Base-by-base conservation (phyloP, 2,113 vertebrate species). In the Psettodes erumei region DNA sequence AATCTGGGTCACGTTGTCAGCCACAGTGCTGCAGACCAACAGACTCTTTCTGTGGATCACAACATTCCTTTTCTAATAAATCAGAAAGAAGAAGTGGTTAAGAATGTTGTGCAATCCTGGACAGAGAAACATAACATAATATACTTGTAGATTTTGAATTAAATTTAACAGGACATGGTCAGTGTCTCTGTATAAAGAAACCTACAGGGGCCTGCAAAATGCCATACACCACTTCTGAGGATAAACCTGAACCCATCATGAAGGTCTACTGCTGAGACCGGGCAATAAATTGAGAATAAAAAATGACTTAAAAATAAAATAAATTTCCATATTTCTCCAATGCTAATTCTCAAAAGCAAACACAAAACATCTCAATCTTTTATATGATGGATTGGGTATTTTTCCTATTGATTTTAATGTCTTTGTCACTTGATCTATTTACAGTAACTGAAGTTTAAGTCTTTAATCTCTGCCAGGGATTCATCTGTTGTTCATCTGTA, bases 41-140 rank as follows among this genome's bases (percentile, higher is more conserved):
- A 37, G 64, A 61, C 59, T 62, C 35, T 2, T 58, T 21, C 30
- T 42, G 21, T 1, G 21, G 81, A 86, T 88, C 75, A 84, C 77
- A 86, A 66, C 64, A 80, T 84, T 82, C 69, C 60, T 64, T n/a
- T n/a, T 32, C 38, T 43, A 47, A 45, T 65, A 45, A 70, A 73
- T 9, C 38, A 65, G 35, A 56, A 62, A 54, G 64, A 54, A 19
- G 60, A 56, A 48, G 62, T 48, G 15, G 51, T 63, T 66, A 71
- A 68, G 66, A 79, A 74, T 64, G 64, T 65, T 23, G 30, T 16
- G n/a, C 79, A 64, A 67, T 68, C 65, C 62, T 43, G 8, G 6
- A 66, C 30, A 25, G 15, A n/a, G 23, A 62, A 19, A 33, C 12
- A 68, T 53, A 1, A 65, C 48, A 32, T 51, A 0, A 56, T 28